Base-by-base conservation (phyloP, 1,140 invertebrate species). In the Scylla paramamosain region DNA sequence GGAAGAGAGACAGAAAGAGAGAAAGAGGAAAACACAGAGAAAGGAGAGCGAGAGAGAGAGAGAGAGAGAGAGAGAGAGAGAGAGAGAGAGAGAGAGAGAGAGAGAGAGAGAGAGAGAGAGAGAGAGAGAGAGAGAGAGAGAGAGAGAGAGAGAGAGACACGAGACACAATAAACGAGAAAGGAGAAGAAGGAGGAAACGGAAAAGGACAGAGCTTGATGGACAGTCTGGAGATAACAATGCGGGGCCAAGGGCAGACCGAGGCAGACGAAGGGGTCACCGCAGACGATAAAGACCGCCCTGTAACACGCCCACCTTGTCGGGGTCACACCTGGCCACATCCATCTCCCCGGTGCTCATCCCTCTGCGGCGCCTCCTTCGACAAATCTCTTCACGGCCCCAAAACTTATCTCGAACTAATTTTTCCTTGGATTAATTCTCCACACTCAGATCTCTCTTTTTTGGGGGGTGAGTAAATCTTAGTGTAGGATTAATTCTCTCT, bases 231-330 rank as follows among this genome's bases (percentile, higher is more conserved):
- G 67, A 77, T 77, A 77, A 77, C 67, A 20, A 0, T 12, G 6
- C 1, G 67, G n/a, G 67, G n/a, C 67, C 67, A 77, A n/a, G 25
- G 25, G 20, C 67, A n/a, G 8, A n/a, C 67, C 20, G 67, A 77
- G 20, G n/a, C 67, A 77, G 67, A n/a, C 67, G 67, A 77, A n/a
- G n/a, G 67, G 67, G 67, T 77, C 67, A 77, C 67, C 67, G n/a
- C 67, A 77, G 52, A 77, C 20, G 67, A 77, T n/a, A n/a, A n/a
- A 77, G 67, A 20, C 67, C 67, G 67, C 67, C 67, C 67, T n/a
- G 67, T n/a, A n/a, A 77, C 67, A 77, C 67, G 67, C 67, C 67
- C 67, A n/a, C 67, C 67, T n/a, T 77, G 67, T 77, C 67, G 67
- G n/a, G 67, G n/a, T n/a, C 67, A 77, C 67, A 77, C 67, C 67